phyloP scores from a whole-genome alignment of 1,140 invertebrate species.

The Carposina sasakii region DNA sequence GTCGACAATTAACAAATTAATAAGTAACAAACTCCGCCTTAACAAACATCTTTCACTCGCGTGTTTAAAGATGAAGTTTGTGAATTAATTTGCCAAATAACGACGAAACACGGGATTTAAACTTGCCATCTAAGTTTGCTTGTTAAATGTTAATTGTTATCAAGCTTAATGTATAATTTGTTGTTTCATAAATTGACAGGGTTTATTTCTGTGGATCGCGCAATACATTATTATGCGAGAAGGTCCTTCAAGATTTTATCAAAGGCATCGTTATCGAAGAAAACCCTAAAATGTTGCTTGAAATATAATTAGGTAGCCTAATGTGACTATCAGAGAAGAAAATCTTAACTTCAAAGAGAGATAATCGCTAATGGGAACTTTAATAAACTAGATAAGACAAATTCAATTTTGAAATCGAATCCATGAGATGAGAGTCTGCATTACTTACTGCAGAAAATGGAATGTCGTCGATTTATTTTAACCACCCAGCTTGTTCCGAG shows the following conservation, averaged over 20 bases:
- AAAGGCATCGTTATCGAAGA: no score
- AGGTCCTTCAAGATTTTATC: no score
- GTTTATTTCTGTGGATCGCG: no score
- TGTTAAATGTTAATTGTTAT: constrained; percentile 61
- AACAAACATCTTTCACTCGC: constrained; percentile 49
- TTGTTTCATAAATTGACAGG: no score
- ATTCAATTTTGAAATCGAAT: constrained; percentile 48
- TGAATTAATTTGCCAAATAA: constrained; percentile 60
- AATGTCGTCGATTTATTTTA: constrained; percentile 63
- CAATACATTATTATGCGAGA: no score
- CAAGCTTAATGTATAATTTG: constrained; percentile 39
- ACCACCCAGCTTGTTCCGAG: constrained; percentile 55
- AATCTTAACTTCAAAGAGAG: no score
- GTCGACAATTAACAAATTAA: constrained; percentile 38
- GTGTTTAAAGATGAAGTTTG: constrained; percentile 52
- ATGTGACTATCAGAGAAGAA: no score
- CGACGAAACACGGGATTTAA: constrained; percentile 53
- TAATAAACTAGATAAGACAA: constrained; percentile 31
- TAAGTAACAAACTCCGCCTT: constrained; percentile 39
- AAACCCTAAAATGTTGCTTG: no score
- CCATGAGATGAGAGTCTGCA: constrained; percentile 37
- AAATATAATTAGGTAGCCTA: no score
- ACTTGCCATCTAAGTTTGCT: constrained; percentile 44
- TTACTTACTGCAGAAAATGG: constrained; percentile 52
- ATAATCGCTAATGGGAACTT: constrained; percentile 20